phyloP scores from a whole-genome alignment of 64 coral and sea anemone genomes.

The Stichodactyla helianthus region DNA sequence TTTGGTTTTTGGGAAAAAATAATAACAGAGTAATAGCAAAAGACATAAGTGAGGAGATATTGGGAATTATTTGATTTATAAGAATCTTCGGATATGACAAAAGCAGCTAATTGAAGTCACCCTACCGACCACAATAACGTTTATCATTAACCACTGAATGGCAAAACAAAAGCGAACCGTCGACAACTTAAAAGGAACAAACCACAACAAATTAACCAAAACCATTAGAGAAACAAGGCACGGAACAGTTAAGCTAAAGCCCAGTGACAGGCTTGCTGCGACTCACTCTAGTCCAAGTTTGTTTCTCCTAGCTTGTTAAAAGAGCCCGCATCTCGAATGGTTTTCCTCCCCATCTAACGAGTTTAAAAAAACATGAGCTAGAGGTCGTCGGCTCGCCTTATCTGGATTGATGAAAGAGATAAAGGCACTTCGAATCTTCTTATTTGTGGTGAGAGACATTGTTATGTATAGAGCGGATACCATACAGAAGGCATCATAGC shows the following conservation, averaged over 20 bases:
- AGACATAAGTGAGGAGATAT: background rate
- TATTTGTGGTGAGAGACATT: background rate
- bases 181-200: background rate
- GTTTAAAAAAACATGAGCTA: slow-evolving; percentile 11
- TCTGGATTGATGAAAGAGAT: background rate
- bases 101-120: background rate
- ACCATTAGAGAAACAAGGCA: background rate
- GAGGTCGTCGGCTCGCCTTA: background rate
- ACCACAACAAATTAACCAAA: background rate
- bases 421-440: background rate
- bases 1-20: no score
- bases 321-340: background rate
- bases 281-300: background rate
- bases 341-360: background rate
- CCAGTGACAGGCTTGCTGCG: background rate
- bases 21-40: background rate
- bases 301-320: background rate
- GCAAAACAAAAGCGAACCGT: slow-evolving; percentile 8
- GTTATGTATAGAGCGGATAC: slow-evolving; percentile 11
- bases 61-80: no score
- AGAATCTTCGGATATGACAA: background rate
- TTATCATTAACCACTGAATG: background rate
- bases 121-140: background rate
- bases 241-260: slow-evolving; percentile 3
- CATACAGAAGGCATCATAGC: background rate